Evolutionary conservation across 2,888 invertebrate genomes (phyloP).

Genomic region (Diarsia dahlii): DNA sequence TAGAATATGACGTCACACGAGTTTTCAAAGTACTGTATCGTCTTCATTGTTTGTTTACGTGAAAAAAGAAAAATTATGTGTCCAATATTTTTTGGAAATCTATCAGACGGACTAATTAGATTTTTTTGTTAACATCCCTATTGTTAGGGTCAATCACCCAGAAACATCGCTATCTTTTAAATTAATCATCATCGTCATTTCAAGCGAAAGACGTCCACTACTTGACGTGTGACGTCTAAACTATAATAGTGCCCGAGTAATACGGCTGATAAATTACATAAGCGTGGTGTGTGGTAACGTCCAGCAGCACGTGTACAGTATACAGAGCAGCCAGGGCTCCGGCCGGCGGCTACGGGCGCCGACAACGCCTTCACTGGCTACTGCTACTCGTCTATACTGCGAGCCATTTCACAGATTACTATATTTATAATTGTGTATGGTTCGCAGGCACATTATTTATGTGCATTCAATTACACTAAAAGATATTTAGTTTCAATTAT

Average conservation of each 20-base stretch:
- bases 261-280: background rate
- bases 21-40: no score
- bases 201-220: no score
- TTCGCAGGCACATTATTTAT: background rate
- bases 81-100: no score
- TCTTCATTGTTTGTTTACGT: no score
- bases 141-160: background rate
- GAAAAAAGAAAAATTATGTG: no score
- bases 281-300: no score
- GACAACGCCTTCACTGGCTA: background rate
- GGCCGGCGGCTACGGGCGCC: background rate
- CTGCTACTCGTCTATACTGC: constrained; percentile 7
- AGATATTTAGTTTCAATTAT: background rate
- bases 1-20: no score
- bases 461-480: background rate
- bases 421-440: background rate
- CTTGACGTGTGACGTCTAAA: background rate
- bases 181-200: background rate
- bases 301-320: no score
- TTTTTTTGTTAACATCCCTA: no score
- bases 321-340: constrained; percentile 1
- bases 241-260: background rate
- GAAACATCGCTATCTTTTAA: background rate
- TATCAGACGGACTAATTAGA: no score
- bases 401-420: background rate